These are phyloP conservation scores for Tonatia bakeri DNA, from an alignment of 2,113 vertebrate species.

Conservation along the genomic window DNA sequence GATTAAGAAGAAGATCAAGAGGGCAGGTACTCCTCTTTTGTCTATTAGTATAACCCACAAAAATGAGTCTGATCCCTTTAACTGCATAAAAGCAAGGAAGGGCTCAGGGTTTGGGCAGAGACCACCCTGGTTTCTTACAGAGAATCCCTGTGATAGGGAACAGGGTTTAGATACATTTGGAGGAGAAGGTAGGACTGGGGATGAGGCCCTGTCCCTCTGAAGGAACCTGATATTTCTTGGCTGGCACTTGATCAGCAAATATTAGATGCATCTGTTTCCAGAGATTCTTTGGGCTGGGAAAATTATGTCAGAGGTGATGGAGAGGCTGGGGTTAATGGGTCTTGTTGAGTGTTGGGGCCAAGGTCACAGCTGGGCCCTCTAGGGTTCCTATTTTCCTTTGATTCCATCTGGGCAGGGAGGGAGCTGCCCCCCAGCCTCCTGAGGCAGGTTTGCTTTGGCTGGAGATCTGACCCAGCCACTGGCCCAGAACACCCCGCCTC, in stretches of 20 bases:
- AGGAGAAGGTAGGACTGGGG: background rate
- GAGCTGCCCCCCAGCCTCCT: slow-evolving; percentile 24
- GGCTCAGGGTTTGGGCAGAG: background rate
- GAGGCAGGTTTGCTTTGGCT: slow-evolving; percentile 74
- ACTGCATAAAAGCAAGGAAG: background rate
- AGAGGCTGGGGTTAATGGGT: slow-evolving; percentile 39
- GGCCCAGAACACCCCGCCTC: slow-evolving; percentile 49
- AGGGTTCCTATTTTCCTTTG: slow-evolving; percentile 72
- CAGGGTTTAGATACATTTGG: background rate
- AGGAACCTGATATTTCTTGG: background rate
- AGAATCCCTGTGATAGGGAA: background rate
- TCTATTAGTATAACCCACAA: background rate
- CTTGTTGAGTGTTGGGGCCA: slow-evolving; percentile 48
- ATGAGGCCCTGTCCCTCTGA: too few species aligned
- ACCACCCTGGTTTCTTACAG: background rate
- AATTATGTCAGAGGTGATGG: background rate
- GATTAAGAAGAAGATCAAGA: background rate
- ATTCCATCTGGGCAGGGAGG: slow-evolving; percentile 66
- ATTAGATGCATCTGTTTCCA: background rate
- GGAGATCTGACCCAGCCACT: slow-evolving; percentile 66
- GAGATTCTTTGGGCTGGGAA: background rate
- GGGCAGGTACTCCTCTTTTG: background rate
- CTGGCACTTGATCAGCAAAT: background rate
- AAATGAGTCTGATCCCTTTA: background rate
- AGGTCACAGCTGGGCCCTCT: slow-evolving; percentile 71